A percentile compares a stretch with the other conserved stretches of the same genome.
Conservation (phyloP, 1,140 invertebrate species). For the Conopomorpha cramerella region DNA sequence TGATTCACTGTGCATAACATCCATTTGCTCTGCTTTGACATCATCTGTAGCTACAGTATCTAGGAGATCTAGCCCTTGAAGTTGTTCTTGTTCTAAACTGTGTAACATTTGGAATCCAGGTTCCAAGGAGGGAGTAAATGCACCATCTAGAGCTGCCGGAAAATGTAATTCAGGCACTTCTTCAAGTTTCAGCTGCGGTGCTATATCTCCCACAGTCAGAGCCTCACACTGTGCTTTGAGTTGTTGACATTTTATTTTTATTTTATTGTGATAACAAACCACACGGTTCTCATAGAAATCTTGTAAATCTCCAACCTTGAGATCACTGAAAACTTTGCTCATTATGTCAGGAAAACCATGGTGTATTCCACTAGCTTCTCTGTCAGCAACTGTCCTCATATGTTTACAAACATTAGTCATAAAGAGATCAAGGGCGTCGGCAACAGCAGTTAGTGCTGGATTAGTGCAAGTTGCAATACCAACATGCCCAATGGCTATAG, state of each 20-base stretch:
- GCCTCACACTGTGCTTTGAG: constrained; percentile 32
- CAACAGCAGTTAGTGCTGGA: constrained; percentile 37
- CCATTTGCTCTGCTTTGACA: constrained; percentile 41
- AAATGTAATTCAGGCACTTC: constrained; percentile 58
- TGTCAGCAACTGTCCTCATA: constrained; percentile 42
- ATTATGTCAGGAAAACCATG: constrained; percentile 50
- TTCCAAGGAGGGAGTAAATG: constrained; percentile 51
- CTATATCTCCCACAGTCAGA: constrained; percentile 31
- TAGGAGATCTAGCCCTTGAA: constrained; percentile 42
- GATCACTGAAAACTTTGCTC: constrained; percentile 48
- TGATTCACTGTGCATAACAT: constrained; percentile 40
- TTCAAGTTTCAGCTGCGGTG: constrained; percentile 43
- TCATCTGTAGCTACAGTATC: constrained; percentile 39
- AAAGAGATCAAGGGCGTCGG: constrained; percentile 46
- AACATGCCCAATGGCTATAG: constrained; percentile 44
- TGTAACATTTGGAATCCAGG: constrained; percentile 56
- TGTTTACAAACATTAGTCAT: constrained; percentile 48
- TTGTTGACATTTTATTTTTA: constrained; percentile 33
- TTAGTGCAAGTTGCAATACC: constrained; percentile 36
- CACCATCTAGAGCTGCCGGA: constrained; percentile 46
- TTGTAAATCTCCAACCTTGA: constrained; percentile 48
- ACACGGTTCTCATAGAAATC: constrained; percentile 46
- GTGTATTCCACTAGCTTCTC: constrained; percentile 39
- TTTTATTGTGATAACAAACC: constrained; percentile 35
- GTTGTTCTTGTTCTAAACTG: constrained; percentile 49